phyloP scores from a whole-genome alignment of 2,888 invertebrate genomes.

The Galeopsomyia nigrocyanea region DNA sequence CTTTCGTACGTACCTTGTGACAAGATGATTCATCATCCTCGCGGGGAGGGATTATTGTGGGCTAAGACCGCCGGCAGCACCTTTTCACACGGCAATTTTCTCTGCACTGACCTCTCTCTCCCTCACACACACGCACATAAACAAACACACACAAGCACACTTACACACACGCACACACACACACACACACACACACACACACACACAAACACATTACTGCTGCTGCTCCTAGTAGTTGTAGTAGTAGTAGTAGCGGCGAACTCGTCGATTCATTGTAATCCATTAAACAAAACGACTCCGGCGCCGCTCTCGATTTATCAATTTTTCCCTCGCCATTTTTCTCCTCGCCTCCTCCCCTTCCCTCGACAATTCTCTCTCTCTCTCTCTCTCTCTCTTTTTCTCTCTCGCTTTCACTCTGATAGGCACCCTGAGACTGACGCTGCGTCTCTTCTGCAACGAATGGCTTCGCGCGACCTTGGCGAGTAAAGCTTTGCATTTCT shows the following conservation, averaged over 20 bases:
- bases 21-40: conserved; percentile 61
- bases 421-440: conserved; percentile 20
- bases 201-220: no score
- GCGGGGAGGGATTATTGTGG: conserved; percentile 56
- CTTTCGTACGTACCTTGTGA: conserved; percentile 36
- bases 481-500: conserved; percentile 18
- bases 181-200: conserved; percentile 48
- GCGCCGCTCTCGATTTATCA: conserved; percentile 34
- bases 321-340: conserved; percentile 24
- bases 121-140: conserved; percentile 46
- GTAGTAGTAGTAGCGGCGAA: conserved; percentile 21
- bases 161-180: conserved; percentile 48
- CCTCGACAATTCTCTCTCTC: neutral
- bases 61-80: conserved; percentile 43
- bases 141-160: conserved; percentile 48
- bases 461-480: conserved; percentile 7
- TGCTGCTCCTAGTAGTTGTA: conserved; percentile 5
- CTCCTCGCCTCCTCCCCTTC: neutral
- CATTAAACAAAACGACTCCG: conserved; percentile 41
- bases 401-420: neutral
- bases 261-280: conserved; percentile 41
- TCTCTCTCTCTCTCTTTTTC: conserved; percentile 13
- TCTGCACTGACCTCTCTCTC: conserved; percentile 12
- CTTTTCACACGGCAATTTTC: conserved; percentile 40
- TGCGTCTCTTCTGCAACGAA: conserved; percentile 5